phyloP scores from a whole-genome alignment of 2,797 vertebrate genomes.

The Spea hammondii region DNA sequence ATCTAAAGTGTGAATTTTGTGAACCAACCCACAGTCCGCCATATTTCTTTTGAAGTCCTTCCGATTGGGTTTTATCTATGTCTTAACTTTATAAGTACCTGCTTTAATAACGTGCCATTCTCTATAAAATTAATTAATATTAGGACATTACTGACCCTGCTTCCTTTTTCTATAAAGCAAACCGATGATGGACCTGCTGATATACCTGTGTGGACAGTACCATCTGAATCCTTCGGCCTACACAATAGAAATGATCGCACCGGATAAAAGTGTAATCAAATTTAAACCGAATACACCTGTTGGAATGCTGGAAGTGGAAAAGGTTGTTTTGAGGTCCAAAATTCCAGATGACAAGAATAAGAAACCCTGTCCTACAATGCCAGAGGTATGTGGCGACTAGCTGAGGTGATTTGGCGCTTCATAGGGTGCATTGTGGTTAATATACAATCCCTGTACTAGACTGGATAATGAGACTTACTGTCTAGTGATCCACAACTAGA shows the following conservation, averaged over 20 bases:
- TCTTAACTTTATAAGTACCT: too few relatives aligned
- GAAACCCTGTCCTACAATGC: slow-evolving; percentile 81
- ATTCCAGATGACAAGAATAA: slow-evolving; percentile 79
- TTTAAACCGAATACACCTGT: slow-evolving; percentile 92
- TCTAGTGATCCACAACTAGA: too few relatives aligned
- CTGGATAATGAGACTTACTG: too few relatives aligned
- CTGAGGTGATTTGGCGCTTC: too few relatives aligned
- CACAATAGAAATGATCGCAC: slow-evolving; percentile 85
- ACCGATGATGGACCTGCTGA: slow-evolving; percentile 91
- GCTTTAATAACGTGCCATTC: background rate
- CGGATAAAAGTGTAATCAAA: slow-evolving; percentile 82
- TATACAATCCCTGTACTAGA: too few relatives aligned
- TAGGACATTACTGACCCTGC: slow-evolving; percentile 14
- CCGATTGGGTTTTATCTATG: too few relatives aligned
- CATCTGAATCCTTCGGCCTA: slow-evolving; percentile 92
- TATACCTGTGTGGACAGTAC: slow-evolving; percentile 90
- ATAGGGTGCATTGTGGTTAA: too few relatives aligned
- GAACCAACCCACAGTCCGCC: too few relatives aligned
- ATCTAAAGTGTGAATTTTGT: too few relatives aligned
- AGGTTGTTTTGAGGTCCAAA: slow-evolving; percentile 88
- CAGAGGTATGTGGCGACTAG: slow-evolving; percentile 74
- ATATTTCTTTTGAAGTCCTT: too few relatives aligned
- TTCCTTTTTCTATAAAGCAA: slow-evolving; percentile 72
- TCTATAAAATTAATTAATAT: background rate
- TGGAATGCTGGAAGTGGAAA: slow-evolving; percentile 86